Conservation (phyloP, 2,797 vertebrate species). For the Micromesistius poutassou region DNA sequence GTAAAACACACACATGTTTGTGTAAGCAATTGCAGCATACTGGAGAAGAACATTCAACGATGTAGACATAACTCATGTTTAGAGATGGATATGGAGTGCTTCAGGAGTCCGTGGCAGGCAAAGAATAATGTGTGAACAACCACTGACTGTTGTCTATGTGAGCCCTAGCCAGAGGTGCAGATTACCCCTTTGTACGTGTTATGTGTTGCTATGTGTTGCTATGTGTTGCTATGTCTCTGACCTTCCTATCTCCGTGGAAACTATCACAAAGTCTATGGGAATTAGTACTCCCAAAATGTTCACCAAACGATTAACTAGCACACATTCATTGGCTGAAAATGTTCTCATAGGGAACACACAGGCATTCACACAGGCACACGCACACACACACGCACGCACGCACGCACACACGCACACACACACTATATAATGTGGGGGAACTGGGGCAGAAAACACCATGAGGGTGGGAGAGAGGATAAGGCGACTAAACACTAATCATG, state of each 20-base stretch:
- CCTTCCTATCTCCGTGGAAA: not conserved
- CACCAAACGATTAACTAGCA: not conserved
- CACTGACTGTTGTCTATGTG: not conserved
- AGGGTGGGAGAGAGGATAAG: slow-evolving; percentile 27
- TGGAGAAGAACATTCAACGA: not conserved
- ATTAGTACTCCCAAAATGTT: not conserved
- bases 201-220: not conserved
- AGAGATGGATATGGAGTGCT: not conserved
- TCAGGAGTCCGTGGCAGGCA: not conserved
- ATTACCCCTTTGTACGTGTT: not conserved
- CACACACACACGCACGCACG: not conserved
- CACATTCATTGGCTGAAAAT: not conserved
- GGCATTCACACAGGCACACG: not conserved
- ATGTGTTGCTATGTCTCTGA: not conserved
- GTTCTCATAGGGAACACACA: not conserved
- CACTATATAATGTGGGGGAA: slow-evolving; percentile 17
- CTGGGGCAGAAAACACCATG: slow-evolving; percentile 38
- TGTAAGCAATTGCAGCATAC: not conserved
- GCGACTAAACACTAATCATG: slow-evolving; percentile 17
- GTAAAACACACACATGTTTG: not conserved
- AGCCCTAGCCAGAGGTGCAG: not conserved
- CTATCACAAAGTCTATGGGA: not conserved
- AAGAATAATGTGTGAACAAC: not conserved
- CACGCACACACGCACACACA: not conserved
- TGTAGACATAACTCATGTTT: not conserved